Evolutionary conservation across 2,797 vertebrate genomes (phyloP), one percentile per base, ranked within the genome.

Genomic region (Rhadinocentrus ornatus): DNA sequence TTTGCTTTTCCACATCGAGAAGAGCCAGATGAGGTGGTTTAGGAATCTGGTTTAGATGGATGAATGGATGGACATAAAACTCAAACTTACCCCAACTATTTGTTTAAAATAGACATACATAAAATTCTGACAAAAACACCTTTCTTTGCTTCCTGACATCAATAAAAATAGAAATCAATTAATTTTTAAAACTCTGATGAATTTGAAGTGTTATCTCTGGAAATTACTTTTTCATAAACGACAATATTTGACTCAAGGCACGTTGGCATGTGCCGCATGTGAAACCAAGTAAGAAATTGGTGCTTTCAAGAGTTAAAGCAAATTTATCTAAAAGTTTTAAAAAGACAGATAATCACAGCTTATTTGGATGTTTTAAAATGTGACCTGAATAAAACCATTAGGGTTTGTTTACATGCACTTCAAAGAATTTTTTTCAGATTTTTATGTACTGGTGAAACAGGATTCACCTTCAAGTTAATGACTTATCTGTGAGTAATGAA

Each of bases 391-490:
- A 37, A 53, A 26, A 57, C 66, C 37, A 56, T 63, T 24, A 24
- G 13, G 26, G 24, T 26, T 27, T 27, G 4, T 26, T 24, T 27
- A 26, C 12, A 13, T n/a, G 12, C 58, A 34, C n/a, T 54, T 61
- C 4, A 32, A 55, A 12, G 55, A 58, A 13, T 63, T 24, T 58
- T n/a, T 27, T 16, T 64, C 31, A 71, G 55, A 74, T 79, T 31
- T 56, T 64, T 69, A 65, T 75, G 72, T 69, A 62, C 60, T 37
- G 53, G 37, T 67, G 58, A 41, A 46, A 26, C 2, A 26, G 1
- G 57, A 68, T 71, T 71, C 50, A 61, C 35, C 66, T 7, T 71
- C 8, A 34, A 26, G n/a, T 63, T 64, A 62, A 78, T 69, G 3
- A 60, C 22, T 52, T 27, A 46, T 39, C 31, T 69, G 56, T 55